Percentiles rank a stretch among this genome's conserved stretches.
Conservation (phyloP, 2,113 vertebrate species). For the Syrmaticus mikado region DNA sequence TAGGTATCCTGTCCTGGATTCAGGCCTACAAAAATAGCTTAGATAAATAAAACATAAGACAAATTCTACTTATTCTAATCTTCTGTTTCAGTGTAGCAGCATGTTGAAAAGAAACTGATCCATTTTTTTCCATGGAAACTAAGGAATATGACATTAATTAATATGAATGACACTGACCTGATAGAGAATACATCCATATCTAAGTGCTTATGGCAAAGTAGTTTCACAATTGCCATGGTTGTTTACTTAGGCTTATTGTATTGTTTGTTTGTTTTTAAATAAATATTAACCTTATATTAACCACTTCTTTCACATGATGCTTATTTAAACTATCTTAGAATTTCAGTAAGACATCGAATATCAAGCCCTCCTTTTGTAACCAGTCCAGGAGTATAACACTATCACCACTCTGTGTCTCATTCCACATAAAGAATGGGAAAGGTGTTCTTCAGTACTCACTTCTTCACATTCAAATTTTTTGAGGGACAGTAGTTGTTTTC, state of each 20-base stretch:
- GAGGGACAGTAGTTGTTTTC: neutral
- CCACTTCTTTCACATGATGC: neutral
- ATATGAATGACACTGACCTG: neutral
- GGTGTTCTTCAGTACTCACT: neutral
- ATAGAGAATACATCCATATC: neutral
- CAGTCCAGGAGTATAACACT: neutral
- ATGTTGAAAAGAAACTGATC: neutral
- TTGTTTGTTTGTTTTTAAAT: neutral
- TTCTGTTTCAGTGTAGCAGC: neutral
- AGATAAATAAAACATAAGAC: neutral
- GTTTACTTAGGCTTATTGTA: neutral
- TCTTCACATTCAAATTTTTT: neutral
- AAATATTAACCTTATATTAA: neutral
- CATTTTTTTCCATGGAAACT: neutral
- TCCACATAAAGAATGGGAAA: fast-evolving
- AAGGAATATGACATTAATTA: neutral
- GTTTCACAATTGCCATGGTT: neutral
- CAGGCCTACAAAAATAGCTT: neutral
- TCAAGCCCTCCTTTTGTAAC: neutral
- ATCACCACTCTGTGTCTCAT: neutral
- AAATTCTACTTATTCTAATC: neutral
- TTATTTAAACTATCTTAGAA: neutral
- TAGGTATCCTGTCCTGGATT: neutral
- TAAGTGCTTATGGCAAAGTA: neutral
- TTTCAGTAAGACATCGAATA: neutral